These are phyloP conservation scores for Tokudaia muenninki DNA, from an alignment of 2,797 vertebrate genomes.

Conservation along the genomic window DNA sequence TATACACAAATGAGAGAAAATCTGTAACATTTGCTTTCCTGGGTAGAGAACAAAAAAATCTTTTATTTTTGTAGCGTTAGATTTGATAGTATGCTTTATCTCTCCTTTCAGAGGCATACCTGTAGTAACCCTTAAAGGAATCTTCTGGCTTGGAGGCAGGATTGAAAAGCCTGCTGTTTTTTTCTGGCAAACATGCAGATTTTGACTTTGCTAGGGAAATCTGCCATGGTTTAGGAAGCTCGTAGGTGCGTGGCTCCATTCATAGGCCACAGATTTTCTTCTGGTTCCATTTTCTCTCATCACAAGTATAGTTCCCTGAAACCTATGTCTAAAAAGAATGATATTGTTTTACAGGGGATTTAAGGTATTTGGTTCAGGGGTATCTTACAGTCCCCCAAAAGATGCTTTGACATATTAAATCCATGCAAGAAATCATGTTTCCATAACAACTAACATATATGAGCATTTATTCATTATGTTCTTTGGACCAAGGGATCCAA, in stretches of 20 bases:
- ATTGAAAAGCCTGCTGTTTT: neutral
- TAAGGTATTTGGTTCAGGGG: neutral
- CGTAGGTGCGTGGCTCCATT: neutral
- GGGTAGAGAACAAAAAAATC: neutral
- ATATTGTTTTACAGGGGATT: neutral
- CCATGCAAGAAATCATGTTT: neutral
- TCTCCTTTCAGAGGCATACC: constrained; percentile 35
- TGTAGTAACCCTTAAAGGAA: constrained; percentile 1
- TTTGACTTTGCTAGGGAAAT: constrained; percentile 4
- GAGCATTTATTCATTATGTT: constrained; percentile 3
- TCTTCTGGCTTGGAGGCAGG: neutral
- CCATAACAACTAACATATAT: neutral
- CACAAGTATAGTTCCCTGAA: neutral
- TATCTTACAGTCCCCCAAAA: neutral
- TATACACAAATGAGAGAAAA: neutral
- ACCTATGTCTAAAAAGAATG: neutral
- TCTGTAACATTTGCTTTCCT: neutral
- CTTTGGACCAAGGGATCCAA: neutral
- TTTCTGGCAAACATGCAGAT: neutral
- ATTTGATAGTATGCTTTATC: constrained; percentile 34
- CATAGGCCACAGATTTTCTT: neutral
- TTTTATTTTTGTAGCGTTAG: constrained; percentile 12
- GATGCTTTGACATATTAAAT: neutral
- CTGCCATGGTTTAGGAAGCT: neutral
- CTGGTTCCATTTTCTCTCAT: neutral